Conservation (phyloP, 2,113 vertebrate genomes). For the Microcebus murinus region DNA sequence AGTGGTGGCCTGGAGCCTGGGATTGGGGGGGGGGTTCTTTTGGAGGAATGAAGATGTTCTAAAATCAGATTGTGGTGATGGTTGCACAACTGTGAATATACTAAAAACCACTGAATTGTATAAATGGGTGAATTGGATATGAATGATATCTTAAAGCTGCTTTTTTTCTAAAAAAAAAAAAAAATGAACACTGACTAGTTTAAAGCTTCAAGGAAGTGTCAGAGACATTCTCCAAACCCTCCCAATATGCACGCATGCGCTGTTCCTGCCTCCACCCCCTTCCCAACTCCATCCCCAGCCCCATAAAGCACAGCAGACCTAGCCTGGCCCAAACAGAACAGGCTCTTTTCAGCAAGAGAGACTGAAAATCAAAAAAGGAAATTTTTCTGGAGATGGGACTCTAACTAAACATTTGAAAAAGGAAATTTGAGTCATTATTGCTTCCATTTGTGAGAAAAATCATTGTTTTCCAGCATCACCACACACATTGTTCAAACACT, state of each 20-base stretch:
- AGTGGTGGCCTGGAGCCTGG: not conserved
- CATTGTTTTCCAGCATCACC: constrained; percentile 32
- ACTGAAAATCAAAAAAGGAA: not conserved
- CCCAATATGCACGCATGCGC: no score
- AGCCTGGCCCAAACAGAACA: not conserved
- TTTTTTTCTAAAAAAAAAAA: not conserved
- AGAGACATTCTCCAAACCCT: not conserved
- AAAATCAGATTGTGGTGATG: not conserved
- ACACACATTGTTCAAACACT: constrained; percentile 8
- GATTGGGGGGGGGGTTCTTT: not conserved
- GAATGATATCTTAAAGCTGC: not conserved
- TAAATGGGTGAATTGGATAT: not conserved
- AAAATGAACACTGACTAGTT: not conserved
- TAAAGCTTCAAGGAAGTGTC: not conserved
- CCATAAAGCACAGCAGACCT: not conserved
- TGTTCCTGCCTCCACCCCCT: not conserved
- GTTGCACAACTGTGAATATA: not conserved
- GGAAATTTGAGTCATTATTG: not conserved
- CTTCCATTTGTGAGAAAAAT: constrained; percentile 45
- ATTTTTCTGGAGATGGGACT: no score
- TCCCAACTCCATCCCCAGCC: not conserved
- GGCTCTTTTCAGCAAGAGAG: constrained; percentile 8
- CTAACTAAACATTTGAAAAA: not conserved
- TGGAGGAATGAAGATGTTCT: constrained; percentile 37
- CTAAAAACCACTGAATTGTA: not conserved